phyloP scores from a whole-genome alignment of 1,140 invertebrate species.

The Heliconius hermathena region DNA sequence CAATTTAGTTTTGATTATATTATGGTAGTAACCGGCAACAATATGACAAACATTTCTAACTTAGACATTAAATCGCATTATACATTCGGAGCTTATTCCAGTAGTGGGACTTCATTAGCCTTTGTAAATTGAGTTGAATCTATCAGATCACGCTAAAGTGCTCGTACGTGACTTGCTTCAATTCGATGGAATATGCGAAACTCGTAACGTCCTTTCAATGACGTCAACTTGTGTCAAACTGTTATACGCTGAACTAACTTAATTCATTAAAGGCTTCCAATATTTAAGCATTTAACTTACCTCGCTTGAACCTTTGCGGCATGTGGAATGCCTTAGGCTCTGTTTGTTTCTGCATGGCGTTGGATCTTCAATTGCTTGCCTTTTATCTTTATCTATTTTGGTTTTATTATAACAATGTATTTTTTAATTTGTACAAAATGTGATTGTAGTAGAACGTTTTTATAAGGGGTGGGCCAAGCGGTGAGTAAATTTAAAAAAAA shows the following conservation, averaged over 20 bases:
- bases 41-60: conserved; percentile 11
- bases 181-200: conserved; percentile 47
- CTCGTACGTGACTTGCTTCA: conserved; percentile 53
- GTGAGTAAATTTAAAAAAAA: too few species aligned
- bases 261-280: conserved; percentile 23
- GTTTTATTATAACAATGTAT: too few species aligned
- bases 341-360: not conserved
- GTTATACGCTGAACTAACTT: conserved; percentile 31
- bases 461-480: too few species aligned
- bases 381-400: not conserved
- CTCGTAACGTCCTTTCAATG: conserved; percentile 47
- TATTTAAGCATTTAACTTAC: conserved; percentile 3
- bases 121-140: conserved; percentile 58
- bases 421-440: too few species aligned
- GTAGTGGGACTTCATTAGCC: conserved; percentile 53
- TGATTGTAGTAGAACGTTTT: too few species aligned
- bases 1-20: not conserved
- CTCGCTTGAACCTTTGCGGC: not conserved
- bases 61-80: conserved; percentile 25
- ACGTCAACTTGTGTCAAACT: conserved; percentile 42
- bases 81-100: conserved; percentile 44
- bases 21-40: not conserved
- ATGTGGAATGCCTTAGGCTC: not conserved
- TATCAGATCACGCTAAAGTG: conserved; percentile 54
- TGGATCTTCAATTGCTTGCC: not conserved